Evolutionary conservation across 2,113 vertebrate genomes (phyloP).

Genomic region (Xenopus tropicalis): DNA sequence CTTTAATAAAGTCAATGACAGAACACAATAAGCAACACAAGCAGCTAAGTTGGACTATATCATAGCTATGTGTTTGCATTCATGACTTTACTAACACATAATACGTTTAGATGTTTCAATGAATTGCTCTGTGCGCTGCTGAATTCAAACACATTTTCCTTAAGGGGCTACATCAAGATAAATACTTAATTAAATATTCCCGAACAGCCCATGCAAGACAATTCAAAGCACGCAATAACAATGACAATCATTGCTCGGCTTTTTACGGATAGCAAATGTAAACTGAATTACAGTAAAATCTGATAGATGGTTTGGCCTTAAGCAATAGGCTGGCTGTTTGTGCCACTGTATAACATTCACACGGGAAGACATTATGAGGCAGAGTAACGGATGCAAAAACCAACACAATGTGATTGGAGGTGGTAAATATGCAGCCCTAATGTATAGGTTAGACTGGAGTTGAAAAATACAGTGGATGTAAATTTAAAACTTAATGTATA

Average conservation of each 20-base stretch:
- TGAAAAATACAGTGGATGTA: too few relatives aligned
- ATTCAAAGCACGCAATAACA: constrained; percentile 31
- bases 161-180: constrained; percentile 42
- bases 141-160: constrained; percentile 29
- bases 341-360: constrained; percentile 1
- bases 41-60: too few relatives aligned
- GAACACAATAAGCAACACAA: too few relatives aligned
- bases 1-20: too few relatives aligned
- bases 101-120: constrained; percentile 33
- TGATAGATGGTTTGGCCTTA: constrained; percentile 34
- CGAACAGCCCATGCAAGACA: constrained; percentile 33
- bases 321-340: constrained; percentile 8
- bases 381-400: neutral
- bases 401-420: too few relatives aligned
- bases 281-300: constrained; percentile 42
- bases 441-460: too few relatives aligned
- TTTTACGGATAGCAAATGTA: constrained; percentile 38
- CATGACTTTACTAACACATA: neutral
- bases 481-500: too few relatives aligned
- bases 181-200: constrained; percentile 42
- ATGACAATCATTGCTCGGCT: constrained; percentile 34
- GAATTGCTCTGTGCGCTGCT: constrained; percentile 38
- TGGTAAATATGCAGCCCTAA: too few relatives aligned
- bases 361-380: neutral
- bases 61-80: neutral